These are phyloP conservation scores for Thunnus thynnus DNA, from an alignment of 2,113 vertebrate genomes.

Conservation along the genomic window DNA sequence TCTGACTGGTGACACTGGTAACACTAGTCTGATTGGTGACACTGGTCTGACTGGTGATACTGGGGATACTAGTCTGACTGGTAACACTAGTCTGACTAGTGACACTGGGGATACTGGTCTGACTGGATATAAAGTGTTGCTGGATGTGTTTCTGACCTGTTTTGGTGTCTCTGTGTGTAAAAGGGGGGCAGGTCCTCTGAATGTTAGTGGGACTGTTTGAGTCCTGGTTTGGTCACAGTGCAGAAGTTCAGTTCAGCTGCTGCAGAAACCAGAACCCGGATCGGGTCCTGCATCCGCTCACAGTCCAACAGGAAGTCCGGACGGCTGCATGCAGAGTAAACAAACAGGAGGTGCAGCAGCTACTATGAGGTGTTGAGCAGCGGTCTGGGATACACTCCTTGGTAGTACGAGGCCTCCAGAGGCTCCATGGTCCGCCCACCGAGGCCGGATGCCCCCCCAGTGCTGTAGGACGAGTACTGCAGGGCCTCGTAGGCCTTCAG, in stretches of 20 bases:
- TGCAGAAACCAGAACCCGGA: neutral
- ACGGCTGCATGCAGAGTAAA: constrained; percentile 58
- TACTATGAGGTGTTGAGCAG: constrained; percentile 97
- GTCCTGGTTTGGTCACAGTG: constrained; percentile 64
- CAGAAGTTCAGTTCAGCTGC: constrained; percentile 40
- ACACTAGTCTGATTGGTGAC: too few relatives aligned
- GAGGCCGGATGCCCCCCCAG: constrained; percentile 86
- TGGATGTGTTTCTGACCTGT: too few relatives aligned
- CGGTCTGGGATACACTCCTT: constrained; percentile 98
- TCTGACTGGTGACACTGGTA: too few relatives aligned
- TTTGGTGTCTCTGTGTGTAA: constrained; percentile 20
- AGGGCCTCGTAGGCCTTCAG: constrained; percentile 97
- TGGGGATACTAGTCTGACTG: too few relatives aligned
- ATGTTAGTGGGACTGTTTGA: neutral
- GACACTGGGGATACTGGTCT: too few relatives aligned
- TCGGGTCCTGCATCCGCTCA: constrained; percentile 4
- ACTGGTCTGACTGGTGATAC: too few relatives aligned
- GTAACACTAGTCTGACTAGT: too few relatives aligned
- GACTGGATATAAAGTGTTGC: too few relatives aligned
- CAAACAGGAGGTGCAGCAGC: constrained; percentile 17
- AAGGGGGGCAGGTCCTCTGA: constrained; percentile 22
- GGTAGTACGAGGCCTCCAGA: constrained; percentile 97
- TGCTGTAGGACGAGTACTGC: constrained; percentile 92
- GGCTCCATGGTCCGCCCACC: constrained; percentile 90
- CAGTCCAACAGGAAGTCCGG: constrained; percentile 59